phyloP scores from a whole-genome alignment of 2,797 vertebrate genomes.

The Urocyon cinereoargenteus region DNA sequence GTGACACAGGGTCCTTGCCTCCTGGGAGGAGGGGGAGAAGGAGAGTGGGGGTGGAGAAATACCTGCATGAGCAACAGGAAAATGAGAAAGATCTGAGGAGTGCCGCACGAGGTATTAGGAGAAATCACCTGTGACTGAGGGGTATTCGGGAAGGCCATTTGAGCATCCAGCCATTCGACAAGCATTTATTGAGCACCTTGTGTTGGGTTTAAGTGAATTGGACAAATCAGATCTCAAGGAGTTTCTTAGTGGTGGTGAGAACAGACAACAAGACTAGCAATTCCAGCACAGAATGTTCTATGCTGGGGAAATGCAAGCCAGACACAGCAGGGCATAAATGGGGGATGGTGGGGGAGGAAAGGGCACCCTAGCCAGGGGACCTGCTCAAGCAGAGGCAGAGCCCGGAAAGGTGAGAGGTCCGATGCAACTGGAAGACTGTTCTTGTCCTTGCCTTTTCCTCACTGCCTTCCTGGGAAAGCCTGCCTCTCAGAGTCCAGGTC shows the following conservation, averaged over 20 bases:
- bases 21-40: neutral
- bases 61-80: neutral
- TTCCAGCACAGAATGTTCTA: no score
- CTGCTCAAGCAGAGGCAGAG: neutral
- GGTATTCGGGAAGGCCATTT: neutral
- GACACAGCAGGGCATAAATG: rapidly evolving
- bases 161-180: rapidly evolving
- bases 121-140: neutral
- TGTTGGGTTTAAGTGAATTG: neutral
- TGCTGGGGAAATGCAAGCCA: neutral
- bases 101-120: neutral
- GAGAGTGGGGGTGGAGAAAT: neutral
- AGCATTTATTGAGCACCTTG: neutral
- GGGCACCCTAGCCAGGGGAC: neutral
- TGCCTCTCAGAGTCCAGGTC: neutral
- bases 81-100: neutral
- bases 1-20: neutral
- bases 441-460: neutral
- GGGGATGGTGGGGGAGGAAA: neutral
- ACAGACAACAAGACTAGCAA: neutral
- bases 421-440: neutral
- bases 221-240: neutral
- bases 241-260: neutral
- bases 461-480: neutral
- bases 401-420: neutral